Conservation (phyloP, 2,113 vertebrate species). For the Corydoras maculifer region DNA sequence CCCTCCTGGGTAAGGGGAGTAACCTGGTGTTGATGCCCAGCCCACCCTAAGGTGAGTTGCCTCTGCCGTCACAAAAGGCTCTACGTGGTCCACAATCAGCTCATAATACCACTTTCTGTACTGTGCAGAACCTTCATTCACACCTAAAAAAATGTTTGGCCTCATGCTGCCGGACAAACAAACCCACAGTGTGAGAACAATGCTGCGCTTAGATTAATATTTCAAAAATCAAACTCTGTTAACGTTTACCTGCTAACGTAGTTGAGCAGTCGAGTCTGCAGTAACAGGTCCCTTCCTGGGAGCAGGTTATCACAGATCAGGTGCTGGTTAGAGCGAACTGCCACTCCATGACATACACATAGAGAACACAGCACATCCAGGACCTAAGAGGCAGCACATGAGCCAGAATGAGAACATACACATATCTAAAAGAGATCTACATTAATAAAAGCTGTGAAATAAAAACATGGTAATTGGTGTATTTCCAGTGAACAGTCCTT, state of each 20-base stretch:
- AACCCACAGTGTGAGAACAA: background rate
- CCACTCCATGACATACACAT: constrained; percentile 92
- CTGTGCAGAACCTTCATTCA: constrained; percentile 90
- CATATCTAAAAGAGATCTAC: too few relatives aligned
- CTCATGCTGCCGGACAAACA: constrained; percentile 72
- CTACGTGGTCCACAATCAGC: constrained; percentile 82
- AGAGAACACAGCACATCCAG: constrained; percentile 92
- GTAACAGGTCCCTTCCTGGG: constrained; percentile 83
- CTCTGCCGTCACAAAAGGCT: constrained; percentile 85
- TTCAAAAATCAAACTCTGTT: too few relatives aligned
- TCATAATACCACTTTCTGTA: constrained; percentile 97
- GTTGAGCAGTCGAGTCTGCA: constrained; percentile 89
- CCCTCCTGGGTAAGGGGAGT: constrained; percentile 83
- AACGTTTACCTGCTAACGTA: constrained; percentile 83
- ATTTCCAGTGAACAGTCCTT: too few relatives aligned
- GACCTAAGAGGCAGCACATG: constrained; percentile 62
- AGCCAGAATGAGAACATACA: too few relatives aligned
- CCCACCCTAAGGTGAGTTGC: constrained; percentile 88
- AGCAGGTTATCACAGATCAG: constrained; percentile 95
- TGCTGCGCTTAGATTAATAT: too few relatives aligned
- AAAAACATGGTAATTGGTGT: too few relatives aligned
- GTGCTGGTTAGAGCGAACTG: constrained; percentile 91
- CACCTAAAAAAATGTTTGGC: constrained; percentile 91
- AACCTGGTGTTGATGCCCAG: constrained; percentile 90
- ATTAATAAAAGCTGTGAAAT: too few relatives aligned